Evolutionary conservation across 2,113 vertebrate genomes (phyloP), one percentile per base, ranked within the genome.

Genomic region (Charadrius vociferus): DNA sequence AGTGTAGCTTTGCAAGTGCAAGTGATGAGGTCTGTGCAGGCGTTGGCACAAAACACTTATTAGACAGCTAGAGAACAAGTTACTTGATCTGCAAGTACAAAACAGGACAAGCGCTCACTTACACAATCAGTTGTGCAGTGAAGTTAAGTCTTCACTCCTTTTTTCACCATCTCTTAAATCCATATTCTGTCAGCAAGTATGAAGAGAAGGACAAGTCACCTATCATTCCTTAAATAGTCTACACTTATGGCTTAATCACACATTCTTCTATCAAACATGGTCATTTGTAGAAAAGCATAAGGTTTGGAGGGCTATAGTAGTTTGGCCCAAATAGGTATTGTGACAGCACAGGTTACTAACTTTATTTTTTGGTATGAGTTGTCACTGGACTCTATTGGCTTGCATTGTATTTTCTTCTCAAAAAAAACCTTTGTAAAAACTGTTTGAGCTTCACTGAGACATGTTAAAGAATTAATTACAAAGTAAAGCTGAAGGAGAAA

Each of bases 381-480:
- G 75, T 77, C 95, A 84, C 86, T 81, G 83, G 72, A 71, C 62
- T 66, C 66, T 70, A 22, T 16, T 72, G 68, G 80, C 86, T 95
- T 90, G 93, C 86, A 93, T 22, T 95, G 56, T 49, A 90, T 94
- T 96, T 94, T 82, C 82, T 87, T 56, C 83, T 81, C 83, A 88
- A 85, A 72, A 65, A 94, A 93, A 63, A 66, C 83, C 94, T 71
- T 83, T 94, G 85, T 85, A 95, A 94, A 97, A 95, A 95, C 70
- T 95, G 71, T 67, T 96, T 43, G 30, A 96, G 97, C 88, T 95
- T 98, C 95, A 92, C 91, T 75, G 97, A 96, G 97, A 98, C 92
- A 96, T 78, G 92, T 96, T 98, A 97, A 98, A 98, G 97, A 98
- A 98, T 98, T 98, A 98, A 98, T 98, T 98, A 98, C 96, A 96